Evolutionary conservation across 2,797 vertebrate species (phyloP).

Genomic region (Scyliorhinus canicula): DNA sequence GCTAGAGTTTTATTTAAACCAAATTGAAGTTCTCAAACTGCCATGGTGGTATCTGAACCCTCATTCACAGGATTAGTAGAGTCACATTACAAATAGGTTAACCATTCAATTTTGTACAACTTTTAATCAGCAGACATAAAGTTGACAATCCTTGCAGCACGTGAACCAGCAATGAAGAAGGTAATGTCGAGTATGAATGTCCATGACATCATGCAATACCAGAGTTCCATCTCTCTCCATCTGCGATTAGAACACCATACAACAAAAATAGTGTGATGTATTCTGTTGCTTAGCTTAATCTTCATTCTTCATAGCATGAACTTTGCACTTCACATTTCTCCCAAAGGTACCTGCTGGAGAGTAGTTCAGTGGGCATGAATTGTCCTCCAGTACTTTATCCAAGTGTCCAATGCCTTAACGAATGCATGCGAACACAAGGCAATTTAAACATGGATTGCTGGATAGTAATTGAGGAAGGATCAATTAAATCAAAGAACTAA

Average conservation of each 20-base stretch:
- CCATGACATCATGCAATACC: not conserved
- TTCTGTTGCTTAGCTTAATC: too few species aligned
- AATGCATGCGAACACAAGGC: not conserved
- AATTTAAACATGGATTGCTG: not conserved
- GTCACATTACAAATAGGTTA: not conserved
- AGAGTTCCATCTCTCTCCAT: not conserved
- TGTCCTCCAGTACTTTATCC: not conserved
- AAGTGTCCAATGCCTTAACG: not conserved
- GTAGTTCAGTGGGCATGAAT: not conserved
- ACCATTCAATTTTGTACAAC: not conserved
- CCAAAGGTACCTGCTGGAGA: not conserved
- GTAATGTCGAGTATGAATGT: not conserved
- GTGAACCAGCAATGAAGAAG: not conserved
- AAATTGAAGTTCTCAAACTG: not conserved
- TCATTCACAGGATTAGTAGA: not conserved
- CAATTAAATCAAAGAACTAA: too few species aligned
- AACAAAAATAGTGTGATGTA: not conserved
- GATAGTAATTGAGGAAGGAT: not conserved
- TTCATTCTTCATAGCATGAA: not conserved
- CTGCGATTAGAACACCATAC: not conserved
- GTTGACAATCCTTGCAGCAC: not conserved
- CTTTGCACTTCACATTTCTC: not conserved
- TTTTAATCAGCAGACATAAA: not conserved
- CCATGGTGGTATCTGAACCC: not conserved
- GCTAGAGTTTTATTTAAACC: not conserved